Base-by-base conservation (phyloP, 2,888 invertebrate species). In the Sarcophaga rosellei region DNA sequence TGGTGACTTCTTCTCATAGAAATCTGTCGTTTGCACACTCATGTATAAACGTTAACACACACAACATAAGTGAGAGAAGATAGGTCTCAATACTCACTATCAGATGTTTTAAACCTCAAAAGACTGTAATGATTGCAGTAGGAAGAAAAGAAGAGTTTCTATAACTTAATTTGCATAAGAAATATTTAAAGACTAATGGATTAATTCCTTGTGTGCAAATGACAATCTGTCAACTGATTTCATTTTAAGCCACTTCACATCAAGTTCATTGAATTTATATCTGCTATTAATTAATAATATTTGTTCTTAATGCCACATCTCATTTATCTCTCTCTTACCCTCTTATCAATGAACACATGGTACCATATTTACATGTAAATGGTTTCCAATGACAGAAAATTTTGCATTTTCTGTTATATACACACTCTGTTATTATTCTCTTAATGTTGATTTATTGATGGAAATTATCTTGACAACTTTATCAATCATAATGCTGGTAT, bases 401-500 rank as follows among this genome's bases (percentile, higher is more conserved):
- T 8, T 10, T 35, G 35, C 35, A 35, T 35, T 35, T 35, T 35
- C 35, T 35, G 8, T 35, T 35, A 35, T 35, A 35, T 10, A 35
- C 8, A 35, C 57, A 45, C 23, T 69, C 35, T 59, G 69, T 57
- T 53, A 25, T 11, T 73, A 21, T 69, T 53, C 53, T 53, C 53
- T 53, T 53, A 53, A 69, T 69, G 62, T 63, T 79, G 57, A 74
- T 78, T 84, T 79, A 74, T 78, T 79, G 78, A 74, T 78, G 78
- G 35, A 74, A 84, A 61, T 57, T 74, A 84, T 84, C 83, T 74
- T 69, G 78, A 84, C 78, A 74, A 69, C 74, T 74, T 63, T 84
- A 79, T 84, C 74, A 84, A 69, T 78, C 73, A 83, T 83, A 70
- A 59, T 57, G n/a, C 44, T 57, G 2, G 59, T 23, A 53, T 47